A percentile compares a stretch with the other conserved stretches of the same genome.
phyloP scores from a whole-genome alignment of 2,113 vertebrate genomes.

The Vidua macroura region DNA sequence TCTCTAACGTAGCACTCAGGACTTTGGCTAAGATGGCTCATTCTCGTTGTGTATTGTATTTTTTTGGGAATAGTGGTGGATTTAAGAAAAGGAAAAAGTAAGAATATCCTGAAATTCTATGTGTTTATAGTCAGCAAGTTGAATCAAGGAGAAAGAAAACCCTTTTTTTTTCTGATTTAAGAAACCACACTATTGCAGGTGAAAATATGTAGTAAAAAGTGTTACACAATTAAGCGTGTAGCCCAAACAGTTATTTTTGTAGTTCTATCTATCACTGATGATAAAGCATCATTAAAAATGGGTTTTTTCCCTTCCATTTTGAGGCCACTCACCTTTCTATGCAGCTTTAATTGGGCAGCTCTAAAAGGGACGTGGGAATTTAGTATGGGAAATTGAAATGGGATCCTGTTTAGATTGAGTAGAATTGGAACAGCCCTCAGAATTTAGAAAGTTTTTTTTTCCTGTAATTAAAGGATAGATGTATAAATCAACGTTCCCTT shows the following conservation, averaged over 20 bases:
- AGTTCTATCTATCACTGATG: background rate
- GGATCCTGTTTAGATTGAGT: background rate
- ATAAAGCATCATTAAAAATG: background rate
- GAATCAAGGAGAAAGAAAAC: background rate
- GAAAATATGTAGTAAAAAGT: background rate
- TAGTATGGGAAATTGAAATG: background rate
- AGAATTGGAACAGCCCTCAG: background rate
- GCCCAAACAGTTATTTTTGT: background rate
- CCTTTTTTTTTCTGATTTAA: background rate
- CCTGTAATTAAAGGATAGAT: background rate
- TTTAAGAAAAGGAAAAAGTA: background rate
- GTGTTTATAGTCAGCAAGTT: background rate
- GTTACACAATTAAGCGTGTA: background rate
- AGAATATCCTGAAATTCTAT: background rate
- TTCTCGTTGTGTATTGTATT: fast-evolving
- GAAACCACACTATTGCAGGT: background rate
- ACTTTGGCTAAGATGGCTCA: background rate
- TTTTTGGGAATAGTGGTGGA: background rate
- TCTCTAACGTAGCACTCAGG: background rate
- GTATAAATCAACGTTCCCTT: background rate
- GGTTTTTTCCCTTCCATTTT: background rate
- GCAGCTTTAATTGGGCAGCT: background rate
- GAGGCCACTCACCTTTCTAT: background rate
- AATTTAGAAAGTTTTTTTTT: background rate
- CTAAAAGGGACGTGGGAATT: background rate